Conservation (phyloP, 2,113 vertebrate species). For the Taurulus bubalis region DNA sequence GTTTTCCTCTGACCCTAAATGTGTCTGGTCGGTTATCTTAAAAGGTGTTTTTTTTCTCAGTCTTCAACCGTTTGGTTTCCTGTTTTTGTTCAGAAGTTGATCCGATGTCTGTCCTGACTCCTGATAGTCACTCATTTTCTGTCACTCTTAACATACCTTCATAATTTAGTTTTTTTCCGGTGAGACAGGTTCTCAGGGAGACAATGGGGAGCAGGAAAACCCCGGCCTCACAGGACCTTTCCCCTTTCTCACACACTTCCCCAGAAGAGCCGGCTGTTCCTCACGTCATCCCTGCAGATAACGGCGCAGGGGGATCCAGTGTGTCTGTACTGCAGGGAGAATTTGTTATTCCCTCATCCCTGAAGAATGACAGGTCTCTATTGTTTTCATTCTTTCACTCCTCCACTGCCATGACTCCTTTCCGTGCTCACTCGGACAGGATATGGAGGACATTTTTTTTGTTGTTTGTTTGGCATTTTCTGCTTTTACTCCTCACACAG, state of each 20-base stretch:
- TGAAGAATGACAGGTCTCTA: conserved; percentile 80
- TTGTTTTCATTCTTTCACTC: conserved; percentile 78
- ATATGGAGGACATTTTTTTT: conserved; percentile 52
- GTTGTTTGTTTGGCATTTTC: conserved; percentile 50
- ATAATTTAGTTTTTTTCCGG: conserved; percentile 77
- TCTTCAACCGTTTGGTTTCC: conserved; percentile 65
- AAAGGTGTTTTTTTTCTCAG: conserved; percentile 53
- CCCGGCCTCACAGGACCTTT: conserved; percentile 69
- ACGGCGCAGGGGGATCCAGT: conserved; percentile 49
- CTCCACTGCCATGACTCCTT: conserved; percentile 71
- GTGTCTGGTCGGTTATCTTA: conserved; percentile 52
- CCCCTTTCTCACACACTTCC: conserved; percentile 76
- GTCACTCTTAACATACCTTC: conserved; percentile 60
- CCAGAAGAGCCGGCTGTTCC: conserved; percentile 41
- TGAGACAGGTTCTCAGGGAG: conserved; percentile 73
- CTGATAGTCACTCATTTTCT: conserved; percentile 51
- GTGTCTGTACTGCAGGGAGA: conserved; percentile 61
- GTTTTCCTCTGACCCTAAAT: conserved; percentile 31
- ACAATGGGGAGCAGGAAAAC: conserved; percentile 83
- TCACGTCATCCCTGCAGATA: conserved; percentile 75
- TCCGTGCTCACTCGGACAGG: conserved; percentile 64
- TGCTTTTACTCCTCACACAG: conserved; percentile 43
- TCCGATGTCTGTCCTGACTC: conserved; percentile 41
- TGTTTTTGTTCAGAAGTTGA: conserved; percentile 72
- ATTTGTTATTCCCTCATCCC: conserved; percentile 79